phyloP scores from a whole-genome alignment of 2,113 vertebrate genomes.

The Platysternon megacephalum region DNA sequence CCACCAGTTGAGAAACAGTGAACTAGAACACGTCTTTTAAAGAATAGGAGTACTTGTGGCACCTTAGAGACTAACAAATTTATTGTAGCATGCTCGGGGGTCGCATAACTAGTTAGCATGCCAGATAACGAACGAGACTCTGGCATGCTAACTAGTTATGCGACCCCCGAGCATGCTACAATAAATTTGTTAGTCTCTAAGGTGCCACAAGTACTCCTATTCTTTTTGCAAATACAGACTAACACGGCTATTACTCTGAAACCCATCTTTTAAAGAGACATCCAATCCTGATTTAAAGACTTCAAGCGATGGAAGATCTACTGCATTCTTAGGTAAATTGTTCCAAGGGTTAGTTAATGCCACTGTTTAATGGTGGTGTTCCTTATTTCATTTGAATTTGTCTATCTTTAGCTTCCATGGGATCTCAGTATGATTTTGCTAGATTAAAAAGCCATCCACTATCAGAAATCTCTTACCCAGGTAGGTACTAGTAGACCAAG shows the following conservation, averaged over 20 bases:
- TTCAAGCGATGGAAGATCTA: neutral
- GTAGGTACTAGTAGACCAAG: neutral
- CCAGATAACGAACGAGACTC: no score
- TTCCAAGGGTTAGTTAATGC: neutral
- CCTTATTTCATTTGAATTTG: neutral
- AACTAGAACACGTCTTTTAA: neutral
- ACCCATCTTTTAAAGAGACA: neutral
- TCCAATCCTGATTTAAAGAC: neutral
- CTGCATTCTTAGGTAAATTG: neutral
- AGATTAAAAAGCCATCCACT: neutral
- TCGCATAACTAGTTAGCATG: no score
- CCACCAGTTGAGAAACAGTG: neutral
- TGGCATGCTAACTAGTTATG: no score
- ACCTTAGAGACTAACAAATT: no score
- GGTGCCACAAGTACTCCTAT: no score
- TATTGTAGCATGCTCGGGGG: no score
- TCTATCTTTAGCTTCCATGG: neutral
- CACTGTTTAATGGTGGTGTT: neutral
- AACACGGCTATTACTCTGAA: no score
- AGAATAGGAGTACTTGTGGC: no score
- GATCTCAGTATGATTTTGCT: neutral
- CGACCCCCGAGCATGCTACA: no score
- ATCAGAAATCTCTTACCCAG: neutral
- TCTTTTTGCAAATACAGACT: no score
- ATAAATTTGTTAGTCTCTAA: no score